A percentile compares a stretch with the other conserved stretches of the same genome.
phyloP scores from a whole-genome alignment of 2,113 vertebrate genomes.

The Todiramphus saurophagus region DNA sequence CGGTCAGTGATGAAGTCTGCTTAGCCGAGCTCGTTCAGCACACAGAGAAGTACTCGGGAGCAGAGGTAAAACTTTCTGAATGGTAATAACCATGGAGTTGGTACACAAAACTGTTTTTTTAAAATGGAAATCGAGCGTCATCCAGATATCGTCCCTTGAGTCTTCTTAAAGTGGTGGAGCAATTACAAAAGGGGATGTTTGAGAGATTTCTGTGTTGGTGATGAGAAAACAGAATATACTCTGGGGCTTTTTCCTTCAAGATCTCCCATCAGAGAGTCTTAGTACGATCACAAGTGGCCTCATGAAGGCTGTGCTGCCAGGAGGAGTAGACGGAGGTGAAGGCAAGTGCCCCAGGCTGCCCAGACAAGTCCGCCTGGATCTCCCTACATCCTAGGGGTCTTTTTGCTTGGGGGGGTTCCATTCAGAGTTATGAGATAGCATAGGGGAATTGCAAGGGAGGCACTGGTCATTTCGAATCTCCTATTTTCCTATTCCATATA shows the following conservation, averaged over 20 bases:
- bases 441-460: neutral
- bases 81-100: fast-evolving
- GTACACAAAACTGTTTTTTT: neutral
- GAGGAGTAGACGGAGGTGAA: neutral
- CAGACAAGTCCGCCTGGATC: neutral
- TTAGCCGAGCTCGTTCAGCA: conserved; percentile 79
- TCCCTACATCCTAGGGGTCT: fast-evolving
- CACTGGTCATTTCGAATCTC: neutral
- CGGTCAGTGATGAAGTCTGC: conserved; percentile 77
- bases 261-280: neutral
- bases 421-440: neutral
- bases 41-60: conserved; percentile 90
- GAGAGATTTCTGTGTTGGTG: neutral
- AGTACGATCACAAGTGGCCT: fast-evolving
- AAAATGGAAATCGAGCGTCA: neutral
- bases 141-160: neutral
- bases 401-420: neutral
- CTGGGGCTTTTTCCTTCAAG: neutral
- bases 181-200: neutral
- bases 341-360: neutral
- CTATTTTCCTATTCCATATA: neutral
- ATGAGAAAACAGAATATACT: neutral
- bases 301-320: neutral
- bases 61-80: conserved; percentile 82
- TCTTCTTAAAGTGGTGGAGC: neutral